phyloP scores from a whole-genome alignment of 2,113 vertebrate species.

The Silurus asotus region DNA sequence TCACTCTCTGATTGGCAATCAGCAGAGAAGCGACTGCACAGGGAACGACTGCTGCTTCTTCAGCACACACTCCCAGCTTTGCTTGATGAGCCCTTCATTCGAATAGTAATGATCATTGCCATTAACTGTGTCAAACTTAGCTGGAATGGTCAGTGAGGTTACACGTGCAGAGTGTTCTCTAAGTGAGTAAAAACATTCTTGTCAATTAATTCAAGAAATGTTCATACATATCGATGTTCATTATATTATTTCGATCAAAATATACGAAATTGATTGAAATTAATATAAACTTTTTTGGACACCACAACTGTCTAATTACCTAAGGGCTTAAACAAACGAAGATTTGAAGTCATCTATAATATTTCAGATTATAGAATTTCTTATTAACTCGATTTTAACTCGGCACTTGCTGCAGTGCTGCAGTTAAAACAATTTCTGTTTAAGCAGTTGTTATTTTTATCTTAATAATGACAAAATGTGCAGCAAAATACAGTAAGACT shows the following conservation, averaged over 20 bases:
- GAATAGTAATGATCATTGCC: slow-evolving; percentile 22
- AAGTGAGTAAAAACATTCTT: background rate
- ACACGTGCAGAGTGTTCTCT: slow-evolving; percentile 5
- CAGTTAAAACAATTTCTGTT: background rate
- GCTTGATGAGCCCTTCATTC: slow-evolving; percentile 40
- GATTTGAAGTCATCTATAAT: background rate
- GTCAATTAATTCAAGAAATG: background rate
- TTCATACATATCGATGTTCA: background rate
- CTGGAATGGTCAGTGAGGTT: slow-evolving; percentile 16
- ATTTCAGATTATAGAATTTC: background rate
- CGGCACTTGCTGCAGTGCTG: background rate
- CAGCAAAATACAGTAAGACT: slow-evolving; percentile 4
- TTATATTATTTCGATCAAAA: background rate
- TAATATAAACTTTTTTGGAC: background rate
- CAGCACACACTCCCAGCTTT: slow-evolving; percentile 14
- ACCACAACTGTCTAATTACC: background rate
- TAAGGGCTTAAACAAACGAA: background rate
- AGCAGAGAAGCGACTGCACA: slow-evolving; percentile 34
- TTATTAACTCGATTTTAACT: background rate
- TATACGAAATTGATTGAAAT: background rate
- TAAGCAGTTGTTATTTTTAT: background rate
- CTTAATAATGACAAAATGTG: background rate
- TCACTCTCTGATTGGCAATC: slow-evolving; percentile 54
- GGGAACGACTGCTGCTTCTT: slow-evolving; percentile 1
- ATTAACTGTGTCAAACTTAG: slow-evolving; percentile 27